phyloP scores from a whole-genome alignment of 2,888 invertebrate species.

The Steromphala cineraria region DNA sequence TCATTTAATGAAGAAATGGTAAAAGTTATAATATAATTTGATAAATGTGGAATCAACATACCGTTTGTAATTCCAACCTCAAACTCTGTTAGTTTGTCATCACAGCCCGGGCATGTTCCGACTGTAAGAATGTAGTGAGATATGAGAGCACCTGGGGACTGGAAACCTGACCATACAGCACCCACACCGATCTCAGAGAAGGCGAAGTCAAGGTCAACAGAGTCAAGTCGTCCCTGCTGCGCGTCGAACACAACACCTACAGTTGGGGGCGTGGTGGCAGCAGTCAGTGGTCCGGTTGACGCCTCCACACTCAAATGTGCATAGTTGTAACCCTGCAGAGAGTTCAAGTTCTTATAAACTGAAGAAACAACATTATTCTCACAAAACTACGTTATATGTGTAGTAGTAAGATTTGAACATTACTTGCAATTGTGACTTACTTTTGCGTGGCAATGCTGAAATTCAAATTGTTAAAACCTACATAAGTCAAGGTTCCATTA shows the following conservation, averaged over 20 bases:
- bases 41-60: conserved; percentile 1
- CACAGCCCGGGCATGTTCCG: conserved; percentile 42
- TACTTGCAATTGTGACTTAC: too few relatives aligned
- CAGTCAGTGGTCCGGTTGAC: background rate
- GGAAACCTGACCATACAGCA: conserved; percentile 45
- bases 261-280: background rate
- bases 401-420: too few relatives aligned
- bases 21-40: too few relatives aligned
- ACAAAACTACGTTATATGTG: too few relatives aligned
- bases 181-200: conserved; percentile 9
- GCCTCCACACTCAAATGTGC: conserved; percentile 10
- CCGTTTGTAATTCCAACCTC: conserved; percentile 31
- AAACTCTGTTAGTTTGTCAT: conserved; percentile 30
- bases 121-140: conserved; percentile 40
- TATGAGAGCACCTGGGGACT: conserved; percentile 41
- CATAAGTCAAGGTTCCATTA: too few relatives aligned
- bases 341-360: background rate
- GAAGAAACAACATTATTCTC: too few relatives aligned
- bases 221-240: background rate
- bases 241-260: background rate
- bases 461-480: too few relatives aligned
- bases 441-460: too few relatives aligned
- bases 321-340: conserved; percentile 22
- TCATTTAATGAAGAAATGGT: background rate
- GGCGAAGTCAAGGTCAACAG: conserved; percentile 19